phyloP scores from a whole-genome alignment of 2,113 vertebrate genomes.

The Brienomyrus longianalis region DNA sequence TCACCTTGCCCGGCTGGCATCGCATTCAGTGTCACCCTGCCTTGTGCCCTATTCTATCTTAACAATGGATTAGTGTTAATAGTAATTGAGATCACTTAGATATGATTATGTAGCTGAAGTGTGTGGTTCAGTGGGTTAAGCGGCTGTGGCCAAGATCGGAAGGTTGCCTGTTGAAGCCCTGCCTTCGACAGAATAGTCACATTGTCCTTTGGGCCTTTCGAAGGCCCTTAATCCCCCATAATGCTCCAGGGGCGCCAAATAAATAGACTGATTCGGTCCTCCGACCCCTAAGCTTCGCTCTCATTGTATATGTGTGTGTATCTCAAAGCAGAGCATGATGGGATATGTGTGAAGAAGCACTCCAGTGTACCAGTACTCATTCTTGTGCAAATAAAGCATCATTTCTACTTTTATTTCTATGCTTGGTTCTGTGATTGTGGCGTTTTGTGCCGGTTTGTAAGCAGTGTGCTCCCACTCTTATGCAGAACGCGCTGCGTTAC shows the following conservation, averaged over 20 bases:
- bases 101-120: background rate
- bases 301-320: background rate
- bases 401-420: background rate
- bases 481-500: slow-evolving; percentile 67
- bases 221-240: background rate
- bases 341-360: background rate
- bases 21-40: background rate
- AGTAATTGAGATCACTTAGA: background rate
- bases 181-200: background rate
- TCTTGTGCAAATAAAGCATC: background rate
- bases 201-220: background rate
- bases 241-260: background rate
- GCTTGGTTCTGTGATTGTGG: background rate
- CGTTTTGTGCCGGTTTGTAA: background rate
- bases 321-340: background rate
- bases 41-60: background rate
- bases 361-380: background rate
- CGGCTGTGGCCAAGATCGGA: background rate
- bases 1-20: too few relatives aligned
- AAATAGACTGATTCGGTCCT: background rate
- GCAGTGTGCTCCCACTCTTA: background rate
- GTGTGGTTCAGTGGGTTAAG: background rate
- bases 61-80: background rate
- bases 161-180: background rate
- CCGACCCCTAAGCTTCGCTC: background rate